Percentiles rank a stretch among this genome's conserved stretches.
These are phyloP conservation scores for Sycophila sp. DNA, from an alignment of 1,140 invertebrate genomes.

Conservation along the genomic window DNA sequence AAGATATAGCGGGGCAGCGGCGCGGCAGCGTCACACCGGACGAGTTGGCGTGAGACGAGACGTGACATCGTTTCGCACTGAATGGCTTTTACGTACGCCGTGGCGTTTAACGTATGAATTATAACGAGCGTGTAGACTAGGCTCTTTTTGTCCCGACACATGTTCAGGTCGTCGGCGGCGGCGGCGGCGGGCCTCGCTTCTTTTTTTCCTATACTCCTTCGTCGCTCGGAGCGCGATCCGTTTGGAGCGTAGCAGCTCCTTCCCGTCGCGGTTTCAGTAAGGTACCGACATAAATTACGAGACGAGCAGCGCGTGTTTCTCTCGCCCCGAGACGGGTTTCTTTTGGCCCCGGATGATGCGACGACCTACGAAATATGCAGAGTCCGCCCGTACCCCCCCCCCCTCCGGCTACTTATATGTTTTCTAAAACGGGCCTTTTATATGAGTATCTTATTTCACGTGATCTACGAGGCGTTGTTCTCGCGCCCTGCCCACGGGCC, in stretches of 20 bases:
- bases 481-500: no score
- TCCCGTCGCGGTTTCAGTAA: slow-evolving; percentile 21
- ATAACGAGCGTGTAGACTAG: slow-evolving; percentile 47
- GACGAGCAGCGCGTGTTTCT: slow-evolving; percentile 32
- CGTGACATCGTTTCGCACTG: slow-evolving; percentile 41
- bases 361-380: no score
- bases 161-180: slow-evolving; percentile 42
- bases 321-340: background rate
- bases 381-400: background rate
- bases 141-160: slow-evolving; percentile 53
- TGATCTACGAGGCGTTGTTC: slow-evolving; percentile 6
- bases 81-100: slow-evolving; percentile 35
- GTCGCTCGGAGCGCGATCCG: slow-evolving; percentile 9
- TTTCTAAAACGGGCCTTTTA: slow-evolving; percentile 9
- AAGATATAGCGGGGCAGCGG: background rate
- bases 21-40: slow-evolving; percentile 15
- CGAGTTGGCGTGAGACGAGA: slow-evolving; percentile 42
- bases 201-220: slow-evolving; percentile 34
- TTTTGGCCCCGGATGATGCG: no score
- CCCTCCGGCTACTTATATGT: background rate
- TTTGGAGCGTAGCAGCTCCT: background rate
- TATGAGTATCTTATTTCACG: slow-evolving; percentile 4
- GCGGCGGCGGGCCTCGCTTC: background rate
- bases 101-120: slow-evolving; percentile 53
- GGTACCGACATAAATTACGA: slow-evolving; percentile 57